Conservation (phyloP, 2,888 invertebrate genomes). For the Drosophila lacicola region DNA sequence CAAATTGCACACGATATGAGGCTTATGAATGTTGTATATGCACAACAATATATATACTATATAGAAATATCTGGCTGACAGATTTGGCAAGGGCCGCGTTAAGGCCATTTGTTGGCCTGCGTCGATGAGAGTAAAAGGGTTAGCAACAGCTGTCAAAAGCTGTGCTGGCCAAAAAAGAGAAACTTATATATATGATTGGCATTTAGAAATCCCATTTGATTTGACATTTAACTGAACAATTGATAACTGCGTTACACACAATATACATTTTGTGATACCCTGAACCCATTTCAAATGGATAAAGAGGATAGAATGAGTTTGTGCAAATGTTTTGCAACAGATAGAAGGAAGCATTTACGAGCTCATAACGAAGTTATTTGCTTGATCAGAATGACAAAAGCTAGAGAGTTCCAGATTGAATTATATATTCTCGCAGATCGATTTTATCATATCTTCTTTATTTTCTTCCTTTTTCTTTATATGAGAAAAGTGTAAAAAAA, state of each 20-base stretch:
- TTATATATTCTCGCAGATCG: too few species aligned
- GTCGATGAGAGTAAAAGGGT: constrained; percentile 11
- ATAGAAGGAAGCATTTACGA: too few species aligned
- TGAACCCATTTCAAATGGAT: too few species aligned
- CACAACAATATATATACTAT: constrained; percentile 6
- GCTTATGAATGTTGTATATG: constrained; percentile 63
- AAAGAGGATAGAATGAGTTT: too few species aligned
- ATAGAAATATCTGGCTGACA: constrained; percentile 9
- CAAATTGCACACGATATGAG: constrained; percentile 53
- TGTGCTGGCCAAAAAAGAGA: constrained; percentile 66
- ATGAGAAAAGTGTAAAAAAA: too few species aligned
- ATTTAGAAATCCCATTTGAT: constrained; percentile 76
- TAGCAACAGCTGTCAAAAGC: constrained; percentile 54
- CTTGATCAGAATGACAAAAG: too few species aligned
- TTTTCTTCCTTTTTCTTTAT: too few species aligned
- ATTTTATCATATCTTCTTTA: too few species aligned
- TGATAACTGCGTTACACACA: constrained; percentile 38
- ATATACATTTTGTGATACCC: too few species aligned
- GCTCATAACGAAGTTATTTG: too few species aligned
- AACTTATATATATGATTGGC: constrained; percentile 78
- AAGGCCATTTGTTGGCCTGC: constrained; percentile 48
- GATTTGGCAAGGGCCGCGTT: constrained; percentile 42
- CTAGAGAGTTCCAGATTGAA: too few species aligned
- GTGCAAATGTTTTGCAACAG: too few species aligned
- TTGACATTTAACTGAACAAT: constrained; percentile 61